phyloP scores from a whole-genome alignment of 2,797 vertebrate species.

The Myotis planiceps region DNA sequence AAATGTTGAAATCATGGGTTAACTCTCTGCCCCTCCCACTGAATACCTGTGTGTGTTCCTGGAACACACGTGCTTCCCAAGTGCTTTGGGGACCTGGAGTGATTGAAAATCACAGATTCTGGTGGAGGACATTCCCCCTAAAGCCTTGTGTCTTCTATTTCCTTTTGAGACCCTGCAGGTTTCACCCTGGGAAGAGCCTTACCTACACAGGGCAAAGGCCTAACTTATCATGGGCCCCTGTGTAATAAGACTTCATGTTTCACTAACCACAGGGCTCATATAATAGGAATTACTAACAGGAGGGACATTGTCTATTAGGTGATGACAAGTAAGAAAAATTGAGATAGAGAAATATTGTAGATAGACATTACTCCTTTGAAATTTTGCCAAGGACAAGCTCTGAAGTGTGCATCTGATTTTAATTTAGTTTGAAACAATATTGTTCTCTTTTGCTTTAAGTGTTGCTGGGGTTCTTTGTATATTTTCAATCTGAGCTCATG shows the following conservation, averaged over 20 bases:
- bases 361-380: background rate
- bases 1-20: background rate
- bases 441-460: constrained; percentile 24
- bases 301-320: constrained; percentile 25
- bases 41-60: background rate
- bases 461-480: constrained; percentile 2
- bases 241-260: background rate
- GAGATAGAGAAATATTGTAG: background rate
- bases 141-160: background rate
- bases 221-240: background rate
- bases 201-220: background rate
- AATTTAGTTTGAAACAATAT: constrained; percentile 14
- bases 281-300: constrained; percentile 3
- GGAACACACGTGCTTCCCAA: background rate
- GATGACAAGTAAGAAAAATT: background rate
- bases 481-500: background rate
- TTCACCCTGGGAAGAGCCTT: background rate
- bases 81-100: background rate
- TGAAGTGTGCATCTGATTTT: background rate
- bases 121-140: background rate
- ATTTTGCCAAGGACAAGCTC: constrained; percentile 11
- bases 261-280: background rate
- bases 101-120: background rate
- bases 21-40: background rate
- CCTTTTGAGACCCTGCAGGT: background rate